phyloP scores from a whole-genome alignment of 2,113 vertebrate species.

The Cynoglossus semilaevis region DNA sequence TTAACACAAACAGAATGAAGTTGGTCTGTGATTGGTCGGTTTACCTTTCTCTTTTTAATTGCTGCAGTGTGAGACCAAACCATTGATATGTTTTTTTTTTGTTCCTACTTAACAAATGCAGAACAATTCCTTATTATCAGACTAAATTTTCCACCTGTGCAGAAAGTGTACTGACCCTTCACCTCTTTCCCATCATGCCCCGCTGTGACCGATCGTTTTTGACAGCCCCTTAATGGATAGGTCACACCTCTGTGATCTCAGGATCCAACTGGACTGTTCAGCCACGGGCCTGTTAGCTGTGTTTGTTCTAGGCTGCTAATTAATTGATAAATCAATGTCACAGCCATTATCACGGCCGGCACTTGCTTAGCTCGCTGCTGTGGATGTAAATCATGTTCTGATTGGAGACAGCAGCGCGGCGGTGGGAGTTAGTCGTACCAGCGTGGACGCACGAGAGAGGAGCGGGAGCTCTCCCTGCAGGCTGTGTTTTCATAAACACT shows the following conservation, averaged over 20 bases:
- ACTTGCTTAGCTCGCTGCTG: slow-evolving; percentile 48
- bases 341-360: slow-evolving; percentile 39
- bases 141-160: too few species aligned
- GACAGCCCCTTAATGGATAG: slow-evolving; percentile 47
- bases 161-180: not conserved
- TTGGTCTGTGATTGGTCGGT: too few species aligned
- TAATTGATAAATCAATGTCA: slow-evolving; percentile 69
- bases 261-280: slow-evolving; percentile 28
- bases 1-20: too few species aligned
- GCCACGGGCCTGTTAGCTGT: slow-evolving; percentile 38
- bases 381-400: slow-evolving; percentile 43
- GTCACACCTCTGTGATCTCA: slow-evolving; percentile 35
- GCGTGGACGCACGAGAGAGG: not conserved
- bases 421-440: slow-evolving; percentile 19
- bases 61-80: too few species aligned
- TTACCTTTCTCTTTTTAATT: too few species aligned
- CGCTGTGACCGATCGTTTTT: slow-evolving; percentile 3
- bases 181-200: not conserved
- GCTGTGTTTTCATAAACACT: slow-evolving; percentile 1
- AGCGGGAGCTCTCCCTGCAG: not conserved
- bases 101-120: too few species aligned
- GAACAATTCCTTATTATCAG: too few species aligned
- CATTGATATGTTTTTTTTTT: too few species aligned
- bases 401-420: slow-evolving; percentile 22
- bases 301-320: slow-evolving; percentile 50